Evolutionary conservation across 1,140 invertebrate genomes (phyloP), one percentile per base, ranked within the genome.

Genomic region (Linepithema humile): DNA sequence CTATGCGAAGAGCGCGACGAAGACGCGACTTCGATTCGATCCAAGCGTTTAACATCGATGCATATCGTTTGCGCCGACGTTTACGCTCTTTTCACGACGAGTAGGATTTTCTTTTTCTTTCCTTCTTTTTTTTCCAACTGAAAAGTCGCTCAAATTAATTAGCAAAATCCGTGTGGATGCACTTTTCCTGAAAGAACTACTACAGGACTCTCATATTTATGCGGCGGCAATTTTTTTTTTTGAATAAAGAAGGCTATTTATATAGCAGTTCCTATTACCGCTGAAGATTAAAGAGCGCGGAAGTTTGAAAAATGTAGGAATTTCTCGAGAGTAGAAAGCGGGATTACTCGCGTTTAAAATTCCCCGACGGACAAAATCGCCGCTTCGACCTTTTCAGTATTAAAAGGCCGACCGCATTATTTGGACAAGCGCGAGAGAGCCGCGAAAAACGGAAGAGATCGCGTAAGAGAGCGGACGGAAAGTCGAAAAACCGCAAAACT

Each of bases 1-100:
- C 75, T 80, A 80, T 80, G 75, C 75, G 35, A 80, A 69, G 64
- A 69, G 75, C 64, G 48, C 64, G 75, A 55, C 75, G 75, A 70
- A 80, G 75, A 80, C 64, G 64, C 74, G 43, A 67, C 43, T 67
- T 23, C 53, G 64, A 70, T 70, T 70, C 75, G 64, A 80, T 70
- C 35, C 64, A 43, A 80, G 55, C 64, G 48, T 75, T 75, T 75
- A 75, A 75, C 57, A 62, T 20, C 35, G 40, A 12, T 12, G 26
- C 43, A 23, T 55, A 62, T 55, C 55, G 57, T 55, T 53, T 55
- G 75, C 64, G 35, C 26, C 64, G 40, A 70, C 57, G 70, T 80
- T n/a, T 55, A 57, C 55, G 23, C 26, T 57, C 57, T 12, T 20
- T 57, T 17, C 23, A 20, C 29, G 23, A 3, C 55, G 26, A 43